Conservation (phyloP, 2,888 invertebrate genomes). For the Norana najaformis region DNA sequence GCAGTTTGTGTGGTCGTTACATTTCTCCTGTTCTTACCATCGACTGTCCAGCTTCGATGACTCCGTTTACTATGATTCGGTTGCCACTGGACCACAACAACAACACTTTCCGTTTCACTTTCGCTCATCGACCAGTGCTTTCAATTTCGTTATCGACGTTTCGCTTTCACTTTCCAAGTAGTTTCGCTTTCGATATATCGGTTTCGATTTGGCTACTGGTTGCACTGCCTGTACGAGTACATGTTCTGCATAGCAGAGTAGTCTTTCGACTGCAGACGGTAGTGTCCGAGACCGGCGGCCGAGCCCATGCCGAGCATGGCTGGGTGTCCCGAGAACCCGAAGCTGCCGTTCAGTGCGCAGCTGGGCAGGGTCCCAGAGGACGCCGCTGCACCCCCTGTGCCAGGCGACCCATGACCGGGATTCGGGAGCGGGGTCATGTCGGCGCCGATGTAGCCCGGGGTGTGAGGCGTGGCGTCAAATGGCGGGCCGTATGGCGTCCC, state of each 20-base stretch:
- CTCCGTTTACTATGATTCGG: not conserved
- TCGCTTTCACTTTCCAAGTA: not conserved
- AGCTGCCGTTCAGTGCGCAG: constrained; percentile 26
- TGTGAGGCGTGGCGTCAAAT: not conserved
- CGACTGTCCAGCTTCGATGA: not conserved
- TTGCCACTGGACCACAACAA: not conserved
- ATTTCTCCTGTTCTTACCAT: not conserved
- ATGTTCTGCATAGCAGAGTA: not conserved
- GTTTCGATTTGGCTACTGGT: not conserved
- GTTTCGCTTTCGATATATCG: not conserved
- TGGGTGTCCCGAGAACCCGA: not conserved
- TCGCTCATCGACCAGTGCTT: too few species aligned
- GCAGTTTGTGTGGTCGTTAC: not conserved
- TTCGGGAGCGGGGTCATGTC: not conserved
- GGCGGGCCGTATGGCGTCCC: not conserved
- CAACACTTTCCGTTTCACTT: not conserved
- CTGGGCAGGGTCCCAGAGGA: constrained; percentile 16
- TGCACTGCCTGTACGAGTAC: not conserved
- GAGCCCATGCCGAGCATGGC: constrained; percentile 13
- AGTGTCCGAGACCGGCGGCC: not conserved
- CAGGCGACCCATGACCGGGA: not conserved
- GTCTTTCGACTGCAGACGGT: not conserved
- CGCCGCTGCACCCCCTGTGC: not conserved
- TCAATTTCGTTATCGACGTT: not conserved
- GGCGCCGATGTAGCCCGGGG: constrained; percentile 21